Evolutionary conservation across 2,113 vertebrate genomes (phyloP).

Genomic region (Menura novaehollandiae): DNA sequence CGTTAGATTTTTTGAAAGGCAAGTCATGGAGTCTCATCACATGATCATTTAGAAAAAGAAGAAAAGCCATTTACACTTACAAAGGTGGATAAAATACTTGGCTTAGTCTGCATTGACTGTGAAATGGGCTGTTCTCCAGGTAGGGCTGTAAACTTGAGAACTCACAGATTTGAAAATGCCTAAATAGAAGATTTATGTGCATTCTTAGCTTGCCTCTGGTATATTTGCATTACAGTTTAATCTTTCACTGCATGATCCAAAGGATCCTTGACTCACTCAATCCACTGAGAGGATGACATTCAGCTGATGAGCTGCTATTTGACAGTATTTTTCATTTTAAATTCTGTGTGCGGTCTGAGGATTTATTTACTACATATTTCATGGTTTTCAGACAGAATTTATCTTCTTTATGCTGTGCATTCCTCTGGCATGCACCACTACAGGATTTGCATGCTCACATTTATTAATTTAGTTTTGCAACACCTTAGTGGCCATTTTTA

Average conservation of each 20-base stretch:
- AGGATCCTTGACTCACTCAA: conserved; percentile 16
- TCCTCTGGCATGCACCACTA: not conserved
- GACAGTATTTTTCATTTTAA: not conserved
- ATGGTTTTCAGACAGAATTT: conserved; percentile 11
- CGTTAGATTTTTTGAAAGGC: not conserved
- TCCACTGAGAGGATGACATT: not conserved
- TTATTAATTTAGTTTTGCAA: conserved; percentile 10
- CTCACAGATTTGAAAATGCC: conserved; percentile 29
- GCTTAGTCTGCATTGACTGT: not conserved
- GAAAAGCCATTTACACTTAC: not conserved
- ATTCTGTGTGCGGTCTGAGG: conserved; percentile 41
- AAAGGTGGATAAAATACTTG: conserved; percentile 19
- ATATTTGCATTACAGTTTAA: not conserved
- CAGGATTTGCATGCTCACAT: not conserved
- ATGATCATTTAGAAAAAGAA: not conserved
- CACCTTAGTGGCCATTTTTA: not conserved
- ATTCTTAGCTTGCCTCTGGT: conserved; percentile 14
- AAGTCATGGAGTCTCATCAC: not conserved
- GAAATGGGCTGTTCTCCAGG: conserved; percentile 30
- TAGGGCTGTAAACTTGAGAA: conserved; percentile 34
- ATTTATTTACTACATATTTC: conserved; percentile 24
- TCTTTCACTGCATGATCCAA: conserved; percentile 6
- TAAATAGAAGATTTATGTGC: conserved; percentile 21
- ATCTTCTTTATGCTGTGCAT: conserved; percentile 6
- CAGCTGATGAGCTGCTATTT: conserved; percentile 44